Evolutionary conservation across 2,888 invertebrate genomes (phyloP).

Genomic region (Epiblema foenella): DNA sequence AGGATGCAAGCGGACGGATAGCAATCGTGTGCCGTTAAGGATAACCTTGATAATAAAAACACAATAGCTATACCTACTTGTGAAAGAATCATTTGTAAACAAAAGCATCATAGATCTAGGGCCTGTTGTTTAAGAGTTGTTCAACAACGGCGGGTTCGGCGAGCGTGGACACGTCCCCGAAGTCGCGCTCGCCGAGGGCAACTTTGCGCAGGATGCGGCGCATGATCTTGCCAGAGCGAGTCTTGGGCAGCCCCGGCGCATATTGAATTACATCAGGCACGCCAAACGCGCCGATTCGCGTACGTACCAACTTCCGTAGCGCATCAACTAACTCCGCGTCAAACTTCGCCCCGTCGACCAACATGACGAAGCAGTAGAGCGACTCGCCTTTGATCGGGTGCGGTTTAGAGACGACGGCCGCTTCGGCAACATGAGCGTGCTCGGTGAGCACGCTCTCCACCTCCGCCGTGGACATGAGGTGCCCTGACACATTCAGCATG

Average conservation of each 20-base stretch:
- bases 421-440: constrained; percentile 92
- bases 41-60: constrained; percentile 7
- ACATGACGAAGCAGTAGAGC: constrained; percentile 97
- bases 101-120: constrained; percentile 56
- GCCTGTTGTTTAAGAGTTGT: constrained; percentile 90
- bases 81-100: background rate
- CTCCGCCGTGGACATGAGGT: constrained; percentile 98
- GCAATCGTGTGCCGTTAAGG: constrained; percentile 4
- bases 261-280: constrained; percentile 97
- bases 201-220: constrained; percentile 97
- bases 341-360: constrained; percentile 90
- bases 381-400: constrained; percentile 98
- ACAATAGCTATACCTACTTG: background rate
- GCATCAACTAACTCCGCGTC: constrained; percentile 88
- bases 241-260: constrained; percentile 97
- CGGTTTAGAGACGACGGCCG: constrained; percentile 97
- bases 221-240: constrained; percentile 99
- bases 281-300: constrained; percentile 98
- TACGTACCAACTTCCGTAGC: constrained; percentile 92
- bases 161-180: constrained; percentile 97
- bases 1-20: constrained; percentile 40
- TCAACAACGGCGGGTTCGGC: constrained; percentile 96
- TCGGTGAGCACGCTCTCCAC: constrained; percentile 93
- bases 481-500: constrained; percentile 99
- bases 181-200: constrained; percentile 93